Conservation (phyloP, 2,113 vertebrate species). For the Ctenodactylus gundi region DNA sequence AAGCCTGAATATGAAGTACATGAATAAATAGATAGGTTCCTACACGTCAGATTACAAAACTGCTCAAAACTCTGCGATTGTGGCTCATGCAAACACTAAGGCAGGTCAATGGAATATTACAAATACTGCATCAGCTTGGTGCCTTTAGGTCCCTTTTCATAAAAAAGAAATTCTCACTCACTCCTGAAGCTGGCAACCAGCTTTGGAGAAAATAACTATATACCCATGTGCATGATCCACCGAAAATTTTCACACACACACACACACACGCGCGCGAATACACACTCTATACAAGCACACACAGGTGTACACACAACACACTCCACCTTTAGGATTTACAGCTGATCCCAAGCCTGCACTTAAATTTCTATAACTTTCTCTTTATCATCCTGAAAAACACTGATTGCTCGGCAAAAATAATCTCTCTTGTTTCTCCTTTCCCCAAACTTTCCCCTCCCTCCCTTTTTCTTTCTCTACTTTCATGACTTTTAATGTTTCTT, state of each 20-base stretch:
- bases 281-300: not conserved
- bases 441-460: slow-evolving; percentile 34
- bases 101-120: slow-evolving; percentile 81
- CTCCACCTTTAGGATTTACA: slow-evolving; percentile 69
- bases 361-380: slow-evolving; percentile 77
- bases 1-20: slow-evolving; percentile 85
- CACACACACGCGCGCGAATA: not conserved
- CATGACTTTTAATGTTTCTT: slow-evolving; percentile 60
- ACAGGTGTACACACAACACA: not conserved
- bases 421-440: slow-evolving; percentile 43
- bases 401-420: slow-evolving; percentile 79
- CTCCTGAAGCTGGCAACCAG: slow-evolving; percentile 77
- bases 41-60: slow-evolving; percentile 83
- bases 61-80: slow-evolving; percentile 80
- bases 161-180: slow-evolving; percentile 82
- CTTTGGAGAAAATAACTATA: slow-evolving; percentile 81
- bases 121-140: slow-evolving; percentile 84
- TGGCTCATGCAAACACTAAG: slow-evolving; percentile 84
- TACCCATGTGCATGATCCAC: slow-evolving; percentile 43
- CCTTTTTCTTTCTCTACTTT: slow-evolving; percentile 43
- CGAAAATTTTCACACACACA: slow-evolving; percentile 61
- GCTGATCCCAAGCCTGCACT: slow-evolving; percentile 78
- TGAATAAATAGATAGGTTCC: slow-evolving; percentile 87
- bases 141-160: slow-evolving; percentile 85
- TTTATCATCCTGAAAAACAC: slow-evolving; percentile 81